Conservation (phyloP, 92 coral and sea anemone genomes). For the Siderastrea radians region DNA sequence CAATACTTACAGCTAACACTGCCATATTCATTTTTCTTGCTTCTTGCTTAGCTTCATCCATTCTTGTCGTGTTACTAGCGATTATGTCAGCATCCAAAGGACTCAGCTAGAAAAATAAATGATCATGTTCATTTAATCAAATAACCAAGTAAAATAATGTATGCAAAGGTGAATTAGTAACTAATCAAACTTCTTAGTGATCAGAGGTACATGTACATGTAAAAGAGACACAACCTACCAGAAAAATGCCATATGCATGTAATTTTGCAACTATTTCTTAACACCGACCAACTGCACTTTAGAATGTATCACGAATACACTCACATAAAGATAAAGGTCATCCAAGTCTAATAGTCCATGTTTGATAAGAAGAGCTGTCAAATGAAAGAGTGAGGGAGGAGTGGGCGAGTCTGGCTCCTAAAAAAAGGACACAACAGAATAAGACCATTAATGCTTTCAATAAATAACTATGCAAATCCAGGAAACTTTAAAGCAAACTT, state of each 20-base stretch:
- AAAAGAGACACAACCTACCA: not conserved
- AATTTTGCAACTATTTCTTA: not conserved
- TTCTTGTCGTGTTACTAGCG: constrained; percentile 67
- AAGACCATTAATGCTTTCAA: not conserved
- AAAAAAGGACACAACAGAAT: not conserved
- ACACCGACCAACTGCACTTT: not conserved
- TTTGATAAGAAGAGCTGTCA: constrained; percentile 91
- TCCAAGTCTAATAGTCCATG: constrained; percentile 77
- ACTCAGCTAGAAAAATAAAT: constrained; percentile 69
- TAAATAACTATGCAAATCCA: no score
- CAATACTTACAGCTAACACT: constrained; percentile 82
- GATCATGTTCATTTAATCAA: not conserved
- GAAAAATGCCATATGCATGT: not conserved
- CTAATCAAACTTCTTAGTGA: not conserved
- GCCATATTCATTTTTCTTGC: constrained; percentile 92
- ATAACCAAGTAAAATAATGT: not conserved
- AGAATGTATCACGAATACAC: not conserved
- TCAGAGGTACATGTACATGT: not conserved
- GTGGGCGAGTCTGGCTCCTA: constrained; percentile 95
- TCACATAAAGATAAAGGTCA: constrained; percentile 82
- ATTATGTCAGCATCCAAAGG: constrained; percentile 90
- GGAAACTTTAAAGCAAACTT: no score
- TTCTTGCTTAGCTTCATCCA: constrained; percentile 92
- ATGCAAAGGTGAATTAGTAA: not conserved
- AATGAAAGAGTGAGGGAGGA: constrained; percentile 84